Conservation (phyloP, 2,888 invertebrate genomes). For the Drosophila mercatorum region DNA sequence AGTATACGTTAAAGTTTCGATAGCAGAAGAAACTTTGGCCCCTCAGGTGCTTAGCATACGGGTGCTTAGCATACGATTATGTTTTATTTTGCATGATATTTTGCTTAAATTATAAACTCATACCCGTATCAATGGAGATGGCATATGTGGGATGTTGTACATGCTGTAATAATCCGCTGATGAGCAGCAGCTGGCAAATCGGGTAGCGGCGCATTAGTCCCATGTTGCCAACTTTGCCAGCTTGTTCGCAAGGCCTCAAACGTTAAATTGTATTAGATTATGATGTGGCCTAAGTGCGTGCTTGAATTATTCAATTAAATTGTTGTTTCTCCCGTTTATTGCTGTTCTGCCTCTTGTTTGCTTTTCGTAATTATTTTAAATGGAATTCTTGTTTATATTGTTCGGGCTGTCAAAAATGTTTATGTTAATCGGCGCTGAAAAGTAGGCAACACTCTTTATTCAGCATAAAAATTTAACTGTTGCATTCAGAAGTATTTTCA, state of each 20-base stretch:
- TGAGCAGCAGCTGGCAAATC: conserved; percentile 79
- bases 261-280: conserved; percentile 56
- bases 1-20: conserved; percentile 23
- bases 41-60: conserved; percentile 25
- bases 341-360: conserved; percentile 9
- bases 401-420: background rate
- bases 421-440: conserved; percentile 43
- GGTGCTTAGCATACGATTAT: conserved; percentile 37
- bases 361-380: conserved; percentile 70
- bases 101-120: conserved; percentile 34
- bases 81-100: background rate
- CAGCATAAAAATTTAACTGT: background rate
- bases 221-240: conserved; percentile 73
- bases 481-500: background rate
- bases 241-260: conserved; percentile 29
- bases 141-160: conserved; percentile 55
- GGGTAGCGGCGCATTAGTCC: conserved; percentile 81
- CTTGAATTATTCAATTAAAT: conserved; percentile 73
- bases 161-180: conserved; percentile 81
- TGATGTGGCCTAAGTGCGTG: conserved; percentile 64
- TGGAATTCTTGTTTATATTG: conserved; percentile 13
- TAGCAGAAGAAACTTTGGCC: conserved; percentile 19
- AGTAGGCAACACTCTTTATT: conserved; percentile 46
- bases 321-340: conserved; percentile 21
- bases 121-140: conserved; percentile 31